These are phyloP conservation scores for Cosmopolites sordidus DNA, from an alignment of 2,888 invertebrate genomes.

Conservation along the genomic window DNA sequence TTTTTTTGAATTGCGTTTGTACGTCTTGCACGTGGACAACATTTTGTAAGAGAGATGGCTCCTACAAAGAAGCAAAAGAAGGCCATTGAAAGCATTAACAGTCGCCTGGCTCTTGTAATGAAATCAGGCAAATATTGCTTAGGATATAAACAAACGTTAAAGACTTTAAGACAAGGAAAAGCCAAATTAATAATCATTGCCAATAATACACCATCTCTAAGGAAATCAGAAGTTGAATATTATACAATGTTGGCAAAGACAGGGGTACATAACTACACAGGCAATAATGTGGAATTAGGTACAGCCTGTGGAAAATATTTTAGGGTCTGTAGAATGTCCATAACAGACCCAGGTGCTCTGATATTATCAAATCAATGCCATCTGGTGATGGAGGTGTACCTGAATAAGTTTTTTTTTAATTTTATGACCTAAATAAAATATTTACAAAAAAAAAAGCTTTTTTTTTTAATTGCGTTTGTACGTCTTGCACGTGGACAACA, in stretches of 20 bases:
- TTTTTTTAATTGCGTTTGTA: too few species aligned
- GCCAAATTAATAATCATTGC: constrained; percentile 99
- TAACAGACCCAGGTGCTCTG: constrained; percentile 98
- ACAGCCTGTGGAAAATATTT: constrained; percentile 99
- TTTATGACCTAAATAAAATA: constrained; percentile 16
- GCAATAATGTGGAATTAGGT: constrained; percentile 89
- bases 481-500: too few species aligned
- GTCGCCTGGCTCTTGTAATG: too few species aligned
- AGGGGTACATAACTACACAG: constrained; percentile 98
- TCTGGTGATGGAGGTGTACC: constrained; percentile 40
- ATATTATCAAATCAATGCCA: constrained; percentile 91
- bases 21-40: too few species aligned
- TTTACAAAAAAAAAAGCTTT: too few species aligned
- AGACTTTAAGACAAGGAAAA: constrained; percentile 92
- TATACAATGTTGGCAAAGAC: constrained; percentile 99
- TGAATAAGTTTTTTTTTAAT: constrained; percentile 24
- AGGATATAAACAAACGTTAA: constrained; percentile 28
- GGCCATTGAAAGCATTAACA: too few species aligned
- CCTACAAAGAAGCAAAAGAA: too few species aligned
- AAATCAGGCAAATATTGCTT: too few species aligned
- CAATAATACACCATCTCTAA: constrained; percentile 97
- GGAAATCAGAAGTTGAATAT: constrained; percentile 99
- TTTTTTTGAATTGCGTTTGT: too few species aligned
- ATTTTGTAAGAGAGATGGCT: too few species aligned
- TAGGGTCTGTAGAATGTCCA: constrained; percentile 95